These are phyloP conservation scores for Erynnis tages DNA, from an alignment of 2,888 invertebrate genomes.

Conservation along the genomic window DNA sequence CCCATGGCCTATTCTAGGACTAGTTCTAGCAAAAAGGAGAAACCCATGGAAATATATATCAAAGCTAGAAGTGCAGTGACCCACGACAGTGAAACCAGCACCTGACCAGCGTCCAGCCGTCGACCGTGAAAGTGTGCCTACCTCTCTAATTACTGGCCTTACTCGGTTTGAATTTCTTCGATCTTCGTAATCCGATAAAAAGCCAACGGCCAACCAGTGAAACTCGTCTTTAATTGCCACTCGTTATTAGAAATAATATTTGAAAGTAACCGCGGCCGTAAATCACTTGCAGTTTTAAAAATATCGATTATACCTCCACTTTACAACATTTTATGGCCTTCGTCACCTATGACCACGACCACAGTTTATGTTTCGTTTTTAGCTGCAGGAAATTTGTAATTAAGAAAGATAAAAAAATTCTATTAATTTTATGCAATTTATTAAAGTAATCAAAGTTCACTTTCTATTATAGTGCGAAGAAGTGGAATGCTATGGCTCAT, in stretches of 20 bases:
- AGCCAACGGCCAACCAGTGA: slow-evolving; percentile 21
- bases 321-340: background rate
- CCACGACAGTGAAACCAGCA: slow-evolving; percentile 63
- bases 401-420: too few species aligned
- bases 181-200: slow-evolving; percentile 28
- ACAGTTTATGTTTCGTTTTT: background rate
- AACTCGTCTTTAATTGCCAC: slow-evolving; percentile 23
- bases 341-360: background rate
- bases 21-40: slow-evolving; percentile 1
- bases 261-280: slow-evolving; percentile 13
- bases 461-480: too few species aligned
- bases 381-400: background rate
- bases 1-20: background rate
- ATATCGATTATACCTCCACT: background rate
- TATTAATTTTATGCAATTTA: too few species aligned
- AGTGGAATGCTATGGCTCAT: too few species aligned
- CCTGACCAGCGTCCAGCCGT: slow-evolving; percentile 52
- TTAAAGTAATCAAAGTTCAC: too few species aligned
- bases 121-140: slow-evolving; percentile 63
- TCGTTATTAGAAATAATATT: slow-evolving; percentile 21
- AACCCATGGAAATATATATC: background rate
- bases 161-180: slow-evolving; percentile 34
- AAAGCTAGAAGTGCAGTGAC: slow-evolving; percentile 57
- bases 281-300: background rate
- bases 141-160: slow-evolving; percentile 65